A percentile compares a stretch with the other conserved stretches of the same genome.
phyloP scores from a whole-genome alignment of 1,140 invertebrate genomes.

The Drosophila pallidifrons region DNA sequence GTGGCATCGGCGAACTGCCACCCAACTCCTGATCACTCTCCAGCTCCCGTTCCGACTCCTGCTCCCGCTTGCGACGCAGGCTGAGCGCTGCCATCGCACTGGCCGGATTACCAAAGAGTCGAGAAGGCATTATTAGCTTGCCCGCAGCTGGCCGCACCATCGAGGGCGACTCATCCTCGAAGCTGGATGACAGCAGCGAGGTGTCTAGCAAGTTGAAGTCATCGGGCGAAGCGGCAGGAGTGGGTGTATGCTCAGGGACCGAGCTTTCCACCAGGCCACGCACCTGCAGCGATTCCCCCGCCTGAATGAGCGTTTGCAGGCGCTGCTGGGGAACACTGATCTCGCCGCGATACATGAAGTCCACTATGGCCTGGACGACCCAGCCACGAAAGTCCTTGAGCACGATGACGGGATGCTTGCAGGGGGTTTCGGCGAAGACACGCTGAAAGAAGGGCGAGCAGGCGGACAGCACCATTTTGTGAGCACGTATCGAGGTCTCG shows the following conservation, averaged over 20 bases:
- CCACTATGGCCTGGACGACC: constrained; percentile 94
- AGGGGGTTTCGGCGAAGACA: constrained; percentile 96
- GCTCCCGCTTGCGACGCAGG: constrained; percentile 82
- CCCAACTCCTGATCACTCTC: constrained; percentile 75
- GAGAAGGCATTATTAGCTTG: constrained; percentile 73
- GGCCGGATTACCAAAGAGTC: constrained; percentile 64
- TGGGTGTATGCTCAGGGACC: constrained; percentile 88
- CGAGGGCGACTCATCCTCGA: constrained; percentile 74
- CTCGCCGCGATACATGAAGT: constrained; percentile 97
- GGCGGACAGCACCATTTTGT: constrained; percentile 95
- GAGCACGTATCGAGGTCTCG: constrained; percentile 92
- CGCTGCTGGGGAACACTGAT: constrained; percentile 94
- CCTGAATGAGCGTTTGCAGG: constrained; percentile 92
- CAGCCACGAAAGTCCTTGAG: constrained; percentile 94
- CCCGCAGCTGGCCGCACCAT: constrained; percentile 63
- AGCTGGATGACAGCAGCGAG: constrained; percentile 73
- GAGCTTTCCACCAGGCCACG: constrained; percentile 91
- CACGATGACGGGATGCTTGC: constrained; percentile 96
- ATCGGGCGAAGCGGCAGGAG: constrained; percentile 87
- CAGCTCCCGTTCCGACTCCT: constrained; percentile 61
- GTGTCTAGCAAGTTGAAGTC: constrained; percentile 85
- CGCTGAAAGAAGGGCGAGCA: constrained; percentile 96
- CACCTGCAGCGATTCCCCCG: constrained; percentile 94
- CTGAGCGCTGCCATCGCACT: constrained; percentile 68
- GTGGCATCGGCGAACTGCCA: constrained; percentile 89